Percentiles rank a stretch among this genome's conserved stretches.
Conservation (phyloP, 2,888 invertebrate species). For the Xestoiulus laeticollis region DNA sequence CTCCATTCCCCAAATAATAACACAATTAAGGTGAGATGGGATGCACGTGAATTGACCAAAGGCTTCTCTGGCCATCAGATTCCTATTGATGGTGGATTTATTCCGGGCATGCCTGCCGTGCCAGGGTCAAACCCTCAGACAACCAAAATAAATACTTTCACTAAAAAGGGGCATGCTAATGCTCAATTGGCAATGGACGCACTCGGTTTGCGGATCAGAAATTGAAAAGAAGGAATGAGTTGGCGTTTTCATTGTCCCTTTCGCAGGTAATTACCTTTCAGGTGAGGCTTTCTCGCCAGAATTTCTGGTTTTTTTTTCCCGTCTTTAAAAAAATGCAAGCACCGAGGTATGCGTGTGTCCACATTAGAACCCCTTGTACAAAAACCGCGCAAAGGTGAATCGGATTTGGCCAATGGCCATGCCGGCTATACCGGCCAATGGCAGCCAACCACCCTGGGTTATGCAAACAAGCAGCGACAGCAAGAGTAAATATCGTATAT, state of each 20-base stretch:
- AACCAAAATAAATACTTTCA: conserved; percentile 25
- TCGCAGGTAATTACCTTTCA: conserved; percentile 42
- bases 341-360: neutral
- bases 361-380: neutral
- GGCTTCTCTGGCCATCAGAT: neutral
- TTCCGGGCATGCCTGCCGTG: conserved; percentile 24
- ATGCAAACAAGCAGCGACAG: conserved; percentile 33
- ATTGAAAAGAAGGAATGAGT: conserved; percentile 36
- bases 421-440: neutral
- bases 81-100: neutral
- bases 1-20: neutral
- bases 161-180: conserved; percentile 35
- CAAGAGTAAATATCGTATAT: neutral
- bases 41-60: neutral
- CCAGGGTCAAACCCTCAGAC: conserved; percentile 40
- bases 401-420: conserved; percentile 15
- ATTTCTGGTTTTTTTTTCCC: neutral
- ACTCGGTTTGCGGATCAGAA: conserved; percentile 43
- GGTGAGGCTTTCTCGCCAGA: neutral
- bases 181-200: conserved; percentile 22
- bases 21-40: neutral
- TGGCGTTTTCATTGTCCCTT: conserved; percentile 47
- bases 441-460: neutral
- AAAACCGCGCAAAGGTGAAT: conserved; percentile 16
- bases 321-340: neutral